phyloP scores from a whole-genome alignment of 2,888 invertebrate genomes.

The Epistrophe grossulariae region DNA sequence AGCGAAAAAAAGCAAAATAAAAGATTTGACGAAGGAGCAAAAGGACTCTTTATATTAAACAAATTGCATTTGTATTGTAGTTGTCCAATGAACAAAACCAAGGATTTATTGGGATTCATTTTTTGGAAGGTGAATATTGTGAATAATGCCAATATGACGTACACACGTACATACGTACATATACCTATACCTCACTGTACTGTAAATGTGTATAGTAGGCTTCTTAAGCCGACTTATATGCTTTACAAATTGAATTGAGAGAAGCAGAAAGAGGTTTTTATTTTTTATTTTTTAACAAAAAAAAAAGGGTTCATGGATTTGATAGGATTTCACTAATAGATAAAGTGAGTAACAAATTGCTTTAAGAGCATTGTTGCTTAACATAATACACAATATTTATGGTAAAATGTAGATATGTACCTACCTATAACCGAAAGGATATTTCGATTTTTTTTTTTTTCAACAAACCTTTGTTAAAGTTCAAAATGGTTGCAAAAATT shows the following conservation, averaged over 20 bases:
- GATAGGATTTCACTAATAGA: constrained; percentile 55
- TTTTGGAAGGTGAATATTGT: constrained; percentile 44
- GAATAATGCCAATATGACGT: constrained; percentile 10
- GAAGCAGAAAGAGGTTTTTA: background rate
- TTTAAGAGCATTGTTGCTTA: constrained; percentile 32
- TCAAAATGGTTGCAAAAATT: constrained; percentile 13
- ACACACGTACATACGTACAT: background rate
- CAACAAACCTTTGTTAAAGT: constrained; percentile 29
- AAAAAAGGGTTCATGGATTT: constrained; percentile 46
- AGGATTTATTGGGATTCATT: constrained; percentile 62
- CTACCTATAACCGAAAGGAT: background rate
- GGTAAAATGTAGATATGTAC: background rate
- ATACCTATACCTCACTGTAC: too few relatives aligned
- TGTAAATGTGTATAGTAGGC: too few relatives aligned
- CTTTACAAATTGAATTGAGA: constrained; percentile 47
- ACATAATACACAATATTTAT: background rate
- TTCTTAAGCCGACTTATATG: constrained; percentile 42
- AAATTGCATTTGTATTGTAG: constrained; percentile 70
- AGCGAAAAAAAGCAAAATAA: background rate
- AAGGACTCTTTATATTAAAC: constrained; percentile 39
- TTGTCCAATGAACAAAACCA: constrained; percentile 64
- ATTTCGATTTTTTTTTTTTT: background rate
- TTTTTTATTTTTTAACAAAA: background rate
- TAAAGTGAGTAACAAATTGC: constrained; percentile 53
- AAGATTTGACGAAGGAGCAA: constrained; percentile 37